These are phyloP conservation scores for Holcopasites calliopsidis DNA, from an alignment of 1,140 invertebrate genomes.

Conservation along the genomic window DNA sequence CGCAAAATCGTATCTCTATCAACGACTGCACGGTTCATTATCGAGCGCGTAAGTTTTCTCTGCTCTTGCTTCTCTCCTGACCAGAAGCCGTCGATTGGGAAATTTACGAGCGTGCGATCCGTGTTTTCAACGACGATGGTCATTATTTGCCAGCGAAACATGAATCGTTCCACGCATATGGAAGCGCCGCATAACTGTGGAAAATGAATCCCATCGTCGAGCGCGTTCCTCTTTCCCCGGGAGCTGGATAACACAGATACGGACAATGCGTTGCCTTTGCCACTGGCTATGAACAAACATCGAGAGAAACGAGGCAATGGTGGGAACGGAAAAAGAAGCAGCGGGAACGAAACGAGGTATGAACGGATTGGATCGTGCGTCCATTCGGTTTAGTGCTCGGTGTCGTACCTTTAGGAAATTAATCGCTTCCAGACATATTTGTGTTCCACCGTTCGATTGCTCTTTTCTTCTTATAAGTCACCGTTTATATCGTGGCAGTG, in stretches of 20 bases:
- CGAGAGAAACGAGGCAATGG: not conserved
- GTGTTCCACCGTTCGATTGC: not conserved
- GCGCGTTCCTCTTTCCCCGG: not conserved
- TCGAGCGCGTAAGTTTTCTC: not conserved
- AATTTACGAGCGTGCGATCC: conserved; percentile 21
- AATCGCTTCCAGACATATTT: conserved; percentile 21
- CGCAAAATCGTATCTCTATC: not conserved
- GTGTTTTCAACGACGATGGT: conserved; percentile 16
- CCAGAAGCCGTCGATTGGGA: not conserved
- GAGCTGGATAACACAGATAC: conserved; percentile 26
- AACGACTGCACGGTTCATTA: too few species aligned
- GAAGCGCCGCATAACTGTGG: not conserved
- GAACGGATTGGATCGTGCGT: conserved; percentile 3
- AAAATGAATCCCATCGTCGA: conserved; percentile 33
- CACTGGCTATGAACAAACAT: not conserved
- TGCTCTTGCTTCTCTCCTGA: too few species aligned
- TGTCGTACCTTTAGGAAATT: conserved; percentile 41
- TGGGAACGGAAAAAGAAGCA: not conserved
- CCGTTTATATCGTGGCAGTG: not conserved
- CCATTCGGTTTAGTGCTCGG: conserved; percentile 31
- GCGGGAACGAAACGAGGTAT: not conserved
- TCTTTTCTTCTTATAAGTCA: not conserved
- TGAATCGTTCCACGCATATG: not conserved
- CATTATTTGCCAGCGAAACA: conserved; percentile 29
- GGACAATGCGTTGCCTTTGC: conserved; percentile 3